Evolutionary conservation across 1,140 invertebrate genomes (phyloP).

Genomic region (Hormaphis cornu): DNA sequence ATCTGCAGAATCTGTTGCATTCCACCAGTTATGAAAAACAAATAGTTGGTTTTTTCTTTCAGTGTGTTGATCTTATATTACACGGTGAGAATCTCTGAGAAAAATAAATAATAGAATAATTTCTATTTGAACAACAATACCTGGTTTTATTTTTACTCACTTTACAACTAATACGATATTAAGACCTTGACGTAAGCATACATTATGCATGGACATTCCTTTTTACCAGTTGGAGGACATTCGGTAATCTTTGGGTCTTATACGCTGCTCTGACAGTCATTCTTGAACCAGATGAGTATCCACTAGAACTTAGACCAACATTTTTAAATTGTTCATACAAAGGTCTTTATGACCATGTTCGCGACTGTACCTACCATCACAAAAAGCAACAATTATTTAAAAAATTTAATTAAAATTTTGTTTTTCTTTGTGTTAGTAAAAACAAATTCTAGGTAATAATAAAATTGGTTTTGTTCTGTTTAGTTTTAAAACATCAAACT

Average conservation of each 20-base stretch:
- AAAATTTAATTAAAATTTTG: background rate
- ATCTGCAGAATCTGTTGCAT: no score
- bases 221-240: conserved; percentile 83
- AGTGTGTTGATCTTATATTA: conserved; percentile 76
- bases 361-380: conserved; percentile 62
- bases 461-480: no score
- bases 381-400: background rate
- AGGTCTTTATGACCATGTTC: conserved; percentile 89
- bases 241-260: conserved; percentile 90
- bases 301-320: conserved; percentile 80
- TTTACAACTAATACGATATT: conserved; percentile 94
- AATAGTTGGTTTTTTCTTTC: conserved; percentile 78
- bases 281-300: conserved; percentile 87
- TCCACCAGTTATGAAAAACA: conserved; percentile 92
- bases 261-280: conserved; percentile 93
- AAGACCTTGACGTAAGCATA: conserved; percentile 95
- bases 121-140: background rate
- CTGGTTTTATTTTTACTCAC: conserved; percentile 45
- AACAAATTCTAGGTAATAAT: no score
- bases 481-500: no score
- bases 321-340: conserved; percentile 95
- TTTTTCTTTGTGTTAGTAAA: no score
- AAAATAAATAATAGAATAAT: background rate
- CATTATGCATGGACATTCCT: conserved; percentile 94
- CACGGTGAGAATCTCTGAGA: conserved; percentile 86